Base-by-base conservation (phyloP, 2,888 invertebrate genomes). In the Drosophila tripunctata region DNA sequence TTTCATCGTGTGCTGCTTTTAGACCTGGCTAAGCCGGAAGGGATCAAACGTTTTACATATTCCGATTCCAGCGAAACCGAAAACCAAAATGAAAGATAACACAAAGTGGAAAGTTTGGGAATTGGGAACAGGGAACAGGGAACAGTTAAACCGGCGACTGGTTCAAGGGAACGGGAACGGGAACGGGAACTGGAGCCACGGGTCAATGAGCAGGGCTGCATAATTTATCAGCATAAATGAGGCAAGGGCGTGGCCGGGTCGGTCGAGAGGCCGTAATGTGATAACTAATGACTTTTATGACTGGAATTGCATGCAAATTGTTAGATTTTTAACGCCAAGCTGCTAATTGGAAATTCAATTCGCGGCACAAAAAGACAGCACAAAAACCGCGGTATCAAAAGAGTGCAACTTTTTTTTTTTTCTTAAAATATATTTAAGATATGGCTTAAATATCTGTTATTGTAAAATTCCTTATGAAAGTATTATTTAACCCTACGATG, bases 41-140 rank as follows among this genome's bases (percentile, higher is more conserved):
- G 80, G 81, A 81, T 81, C 85, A 84, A 84, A 81, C 79, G 79
- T 81, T 84, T 78, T 76, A 57, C 62, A 78, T 67, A 78, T 79
- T 74, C 52, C 48, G 57, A 56, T 62, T 44, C 45, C 50, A 54
- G 27, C 19, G 41, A 45, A 61, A 43, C 31, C 36, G 61, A 58
- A 64, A 62, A 41, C 48, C 50, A 50, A 77, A 66, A 58, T 52
- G 30, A 17, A 56, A 62, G 72, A 57, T 52, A 66, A 36, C 6
- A 7, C 14, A 19, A 38, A 14, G 8, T 17, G 33, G 21, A 6
- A 14, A 5, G 10, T 2, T n/a, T 4, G 15, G 6, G 17, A 38
- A 7, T 7, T 24, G 35, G 40, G 14, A 24, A 30, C 27, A 12
- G 30, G 12, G 6, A 8, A n/a, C 7, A 15, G 6, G 40, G 17